Conservation (phyloP, 2,888 invertebrate species). For the Chouioia cunea region DNA sequence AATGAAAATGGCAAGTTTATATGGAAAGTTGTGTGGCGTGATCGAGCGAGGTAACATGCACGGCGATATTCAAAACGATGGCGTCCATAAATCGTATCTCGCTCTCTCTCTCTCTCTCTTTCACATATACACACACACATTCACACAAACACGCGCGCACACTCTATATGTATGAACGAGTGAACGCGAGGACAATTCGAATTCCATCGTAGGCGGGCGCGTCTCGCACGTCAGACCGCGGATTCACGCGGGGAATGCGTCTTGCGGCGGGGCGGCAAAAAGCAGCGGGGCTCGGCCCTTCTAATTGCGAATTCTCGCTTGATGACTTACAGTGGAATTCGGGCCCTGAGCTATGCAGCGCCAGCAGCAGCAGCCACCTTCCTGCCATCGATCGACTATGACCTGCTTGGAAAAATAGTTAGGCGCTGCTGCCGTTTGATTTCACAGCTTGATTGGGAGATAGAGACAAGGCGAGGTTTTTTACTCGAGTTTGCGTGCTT, state of each 20-base stretch:
- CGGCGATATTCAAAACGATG: too few species aligned
- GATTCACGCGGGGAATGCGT: constrained; percentile 46
- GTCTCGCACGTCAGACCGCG: constrained; percentile 39
- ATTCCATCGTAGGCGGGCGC: constrained; percentile 49
- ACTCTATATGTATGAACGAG: too few species aligned
- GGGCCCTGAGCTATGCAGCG: constrained; percentile 1
- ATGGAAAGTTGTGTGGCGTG: too few species aligned
- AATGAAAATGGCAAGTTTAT: too few species aligned
- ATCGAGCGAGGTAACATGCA: too few species aligned
- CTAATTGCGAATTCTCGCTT: constrained; percentile 56
- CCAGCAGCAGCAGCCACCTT: constrained; percentile 2
- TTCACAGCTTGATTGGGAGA: too few species aligned
- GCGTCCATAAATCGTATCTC: too few species aligned
- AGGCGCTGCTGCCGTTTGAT: not conserved
- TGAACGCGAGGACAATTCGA: constrained; percentile 45
- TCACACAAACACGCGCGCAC: too few species aligned
- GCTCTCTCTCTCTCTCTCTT: too few species aligned
- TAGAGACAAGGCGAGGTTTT: too few species aligned
- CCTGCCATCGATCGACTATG: constrained; percentile 6
- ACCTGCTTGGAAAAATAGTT: constrained; percentile 37
- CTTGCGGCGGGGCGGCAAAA: constrained; percentile 1
- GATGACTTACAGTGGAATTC: constrained; percentile 53
- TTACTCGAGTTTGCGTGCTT: too few species aligned
- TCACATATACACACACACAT: too few species aligned
- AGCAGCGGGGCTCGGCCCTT: constrained; percentile 38